phyloP scores from a whole-genome alignment of 2,113 vertebrate species.

The Irena cyanogastra region DNA sequence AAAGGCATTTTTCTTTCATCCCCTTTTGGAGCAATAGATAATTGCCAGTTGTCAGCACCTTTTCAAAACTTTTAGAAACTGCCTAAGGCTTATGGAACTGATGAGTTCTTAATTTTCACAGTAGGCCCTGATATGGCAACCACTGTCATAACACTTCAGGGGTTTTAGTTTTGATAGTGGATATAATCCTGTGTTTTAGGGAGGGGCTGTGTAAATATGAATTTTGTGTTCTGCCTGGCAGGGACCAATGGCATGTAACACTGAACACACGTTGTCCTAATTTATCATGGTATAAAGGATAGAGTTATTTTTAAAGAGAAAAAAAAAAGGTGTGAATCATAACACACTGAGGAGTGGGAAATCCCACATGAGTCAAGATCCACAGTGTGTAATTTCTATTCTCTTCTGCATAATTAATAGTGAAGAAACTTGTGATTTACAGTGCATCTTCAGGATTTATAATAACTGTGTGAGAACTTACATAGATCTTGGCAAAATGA shows the following conservation, averaged over 20 bases:
- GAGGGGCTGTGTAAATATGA: neutral
- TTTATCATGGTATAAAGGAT: neutral
- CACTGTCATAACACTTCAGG: neutral
- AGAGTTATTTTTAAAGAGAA: neutral
- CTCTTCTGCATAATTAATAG: neutral
- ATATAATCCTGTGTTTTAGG: neutral
- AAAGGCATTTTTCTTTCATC: neutral
- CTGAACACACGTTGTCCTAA: neutral
- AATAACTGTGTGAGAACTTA: neutral
- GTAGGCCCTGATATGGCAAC: neutral
- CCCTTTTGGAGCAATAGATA: neutral
- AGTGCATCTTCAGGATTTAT: neutral
- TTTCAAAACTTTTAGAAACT: slow-evolving; percentile 10
- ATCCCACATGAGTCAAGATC: neutral
- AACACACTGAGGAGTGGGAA: neutral
- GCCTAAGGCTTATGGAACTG: neutral
- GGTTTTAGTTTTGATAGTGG: neutral
- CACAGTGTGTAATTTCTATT: neutral
- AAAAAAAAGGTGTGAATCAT: neutral
- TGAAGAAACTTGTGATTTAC: neutral
- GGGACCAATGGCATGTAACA: neutral
- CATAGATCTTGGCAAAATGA: neutral
- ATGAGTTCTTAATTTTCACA: slow-evolving; percentile 11
- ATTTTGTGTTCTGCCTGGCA: neutral
- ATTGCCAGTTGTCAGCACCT: slow-evolving; percentile 44